Conservation (phyloP, 2,797 vertebrate species). For the Prunella strophiata region DNA sequence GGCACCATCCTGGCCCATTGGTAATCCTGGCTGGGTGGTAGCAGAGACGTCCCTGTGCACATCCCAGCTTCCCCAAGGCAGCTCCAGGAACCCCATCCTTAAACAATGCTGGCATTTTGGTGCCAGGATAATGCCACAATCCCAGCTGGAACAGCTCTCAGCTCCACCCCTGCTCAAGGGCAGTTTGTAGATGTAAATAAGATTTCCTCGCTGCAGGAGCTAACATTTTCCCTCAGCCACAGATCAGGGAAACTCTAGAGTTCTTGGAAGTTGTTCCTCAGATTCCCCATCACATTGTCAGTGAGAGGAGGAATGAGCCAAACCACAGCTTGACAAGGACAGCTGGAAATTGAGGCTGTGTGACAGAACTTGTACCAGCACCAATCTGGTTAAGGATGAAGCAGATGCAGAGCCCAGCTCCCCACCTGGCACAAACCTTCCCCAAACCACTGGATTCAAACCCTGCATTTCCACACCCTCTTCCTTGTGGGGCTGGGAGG, state of each 20-base stretch:
- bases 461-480: background rate
- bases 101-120: accelerated
- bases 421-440: background rate
- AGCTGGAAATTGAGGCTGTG: background rate
- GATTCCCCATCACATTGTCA: accelerated
- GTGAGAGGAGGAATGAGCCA: background rate
- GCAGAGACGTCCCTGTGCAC: background rate
- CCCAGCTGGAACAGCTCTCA: background rate
- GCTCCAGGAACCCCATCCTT: accelerated
- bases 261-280: background rate
- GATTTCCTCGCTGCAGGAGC: background rate
- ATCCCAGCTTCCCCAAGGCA: background rate
- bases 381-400: background rate
- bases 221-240: background rate
- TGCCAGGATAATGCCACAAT: background rate
- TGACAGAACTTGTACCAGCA: background rate
- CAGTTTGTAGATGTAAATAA: accelerated
- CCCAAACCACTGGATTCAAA: background rate
- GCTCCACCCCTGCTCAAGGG: too few relatives aligned
- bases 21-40: accelerated
- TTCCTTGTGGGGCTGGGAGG: background rate
- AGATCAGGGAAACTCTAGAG: background rate
- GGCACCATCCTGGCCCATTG: accelerated
- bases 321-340: accelerated
- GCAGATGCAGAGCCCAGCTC: background rate